These are phyloP conservation scores for Cyrtonyx montezumae DNA, from an alignment of 2,113 vertebrate species.

Conservation along the genomic window DNA sequence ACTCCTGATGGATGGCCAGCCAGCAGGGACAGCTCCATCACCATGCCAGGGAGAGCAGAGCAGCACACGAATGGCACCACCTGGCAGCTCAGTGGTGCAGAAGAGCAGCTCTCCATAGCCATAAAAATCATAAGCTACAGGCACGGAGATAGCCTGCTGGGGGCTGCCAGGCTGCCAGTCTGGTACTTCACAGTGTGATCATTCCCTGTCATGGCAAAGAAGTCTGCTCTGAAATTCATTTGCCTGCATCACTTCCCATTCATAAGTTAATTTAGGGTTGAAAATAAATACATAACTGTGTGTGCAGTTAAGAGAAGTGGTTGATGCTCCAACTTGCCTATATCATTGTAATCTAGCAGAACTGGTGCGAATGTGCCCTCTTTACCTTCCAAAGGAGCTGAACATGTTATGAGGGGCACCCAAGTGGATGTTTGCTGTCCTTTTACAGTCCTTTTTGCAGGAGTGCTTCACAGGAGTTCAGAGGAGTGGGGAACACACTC, in stretches of 20 bases:
- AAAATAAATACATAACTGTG: neutral
- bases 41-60: neutral
- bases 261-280: neutral
- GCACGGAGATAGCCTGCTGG: neutral
- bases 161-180: neutral
- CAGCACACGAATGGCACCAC: neutral
- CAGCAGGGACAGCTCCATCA: rapidly evolving
- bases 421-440: neutral
- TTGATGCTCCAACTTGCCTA: neutral
- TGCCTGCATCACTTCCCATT: neutral
- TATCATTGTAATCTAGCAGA: neutral
- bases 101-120: neutral
- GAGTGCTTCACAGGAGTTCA: neutral
- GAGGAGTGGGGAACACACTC: neutral
- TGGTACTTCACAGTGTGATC: neutral
- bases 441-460: neutral
- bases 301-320: neutral
- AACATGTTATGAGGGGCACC: neutral
- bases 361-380: neutral
- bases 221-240: neutral
- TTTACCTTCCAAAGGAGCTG: neutral
- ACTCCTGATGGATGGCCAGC: rapidly evolving
- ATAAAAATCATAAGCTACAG: neutral
- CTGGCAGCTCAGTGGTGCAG: neutral
- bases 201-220: neutral